Conservation (phyloP, 2,113 vertebrate genomes). For the Brachirus orientalis region DNA sequence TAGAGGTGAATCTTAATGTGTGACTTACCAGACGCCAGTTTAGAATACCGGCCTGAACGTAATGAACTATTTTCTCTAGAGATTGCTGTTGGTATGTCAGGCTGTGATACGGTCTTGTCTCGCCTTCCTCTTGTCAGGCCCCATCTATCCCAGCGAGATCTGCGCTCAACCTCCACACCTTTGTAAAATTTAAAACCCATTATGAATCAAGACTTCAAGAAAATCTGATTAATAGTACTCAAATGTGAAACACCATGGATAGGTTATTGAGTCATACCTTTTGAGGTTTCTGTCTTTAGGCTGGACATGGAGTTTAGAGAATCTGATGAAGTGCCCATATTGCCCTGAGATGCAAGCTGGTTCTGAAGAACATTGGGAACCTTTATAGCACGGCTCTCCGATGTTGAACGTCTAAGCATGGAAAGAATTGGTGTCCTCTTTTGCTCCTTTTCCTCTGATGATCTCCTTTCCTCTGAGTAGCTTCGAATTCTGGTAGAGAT, state of each 20-base stretch:
- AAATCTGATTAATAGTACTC: neutral
- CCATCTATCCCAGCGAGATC: slow-evolving; percentile 94
- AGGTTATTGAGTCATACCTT: slow-evolving; percentile 54
- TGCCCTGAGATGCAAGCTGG: slow-evolving; percentile 82
- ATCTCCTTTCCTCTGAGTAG: slow-evolving; percentile 86
- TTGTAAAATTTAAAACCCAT: slow-evolving; percentile 7
- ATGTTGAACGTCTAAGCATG: slow-evolving; percentile 88
- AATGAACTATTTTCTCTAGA: slow-evolving; percentile 83
- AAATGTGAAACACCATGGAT: neutral
- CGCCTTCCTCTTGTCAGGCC: slow-evolving; percentile 87
- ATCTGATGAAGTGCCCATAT: slow-evolving; percentile 86
- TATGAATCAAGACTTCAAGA: neutral
- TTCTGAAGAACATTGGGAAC: slow-evolving; percentile 83
- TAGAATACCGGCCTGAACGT: slow-evolving; percentile 81
- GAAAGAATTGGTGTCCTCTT: slow-evolving; percentile 87
- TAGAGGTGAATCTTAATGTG: neutral
- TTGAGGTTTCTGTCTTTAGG: slow-evolving; percentile 78
- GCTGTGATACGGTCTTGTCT: slow-evolving; percentile 90
- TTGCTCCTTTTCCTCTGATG: slow-evolving; percentile 74
- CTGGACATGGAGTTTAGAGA: slow-evolving; percentile 93
- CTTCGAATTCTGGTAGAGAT: slow-evolving; percentile 92
- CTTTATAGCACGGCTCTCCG: slow-evolving; percentile 87
- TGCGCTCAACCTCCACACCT: slow-evolving; percentile 75
- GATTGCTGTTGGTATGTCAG: slow-evolving; percentile 88
- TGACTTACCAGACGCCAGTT: slow-evolving; percentile 88